Conservation (phyloP, 2,113 vertebrate genomes). For the Antidorcas marsupialis region DNA sequence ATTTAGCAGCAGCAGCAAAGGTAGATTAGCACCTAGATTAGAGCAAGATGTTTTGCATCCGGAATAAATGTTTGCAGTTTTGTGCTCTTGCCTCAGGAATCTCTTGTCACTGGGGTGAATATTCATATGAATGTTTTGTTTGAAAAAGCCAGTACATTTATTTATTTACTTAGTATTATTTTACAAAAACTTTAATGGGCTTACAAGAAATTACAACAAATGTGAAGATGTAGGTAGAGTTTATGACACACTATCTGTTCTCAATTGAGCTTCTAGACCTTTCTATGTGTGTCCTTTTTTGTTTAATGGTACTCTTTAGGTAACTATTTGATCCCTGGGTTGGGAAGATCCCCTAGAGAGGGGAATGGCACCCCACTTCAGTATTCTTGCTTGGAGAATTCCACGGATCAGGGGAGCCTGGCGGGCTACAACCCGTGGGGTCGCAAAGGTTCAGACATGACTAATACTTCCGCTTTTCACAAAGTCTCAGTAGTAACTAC, state of each 20-base stretch:
- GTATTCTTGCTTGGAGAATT: neutral
- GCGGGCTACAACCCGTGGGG: rapidly evolving
- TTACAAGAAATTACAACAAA: neutral
- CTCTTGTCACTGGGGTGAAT: neutral
- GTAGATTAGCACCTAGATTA: neutral
- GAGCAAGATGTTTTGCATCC: neutral
- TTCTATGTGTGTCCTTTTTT: neutral
- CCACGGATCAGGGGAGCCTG: neutral
- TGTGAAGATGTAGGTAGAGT: neutral
- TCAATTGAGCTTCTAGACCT: neutral
- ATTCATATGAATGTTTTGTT: neutral
- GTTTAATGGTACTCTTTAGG: neutral
- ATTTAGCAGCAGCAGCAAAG: no score
- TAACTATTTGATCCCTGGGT: neutral
- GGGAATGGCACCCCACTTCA: neutral
- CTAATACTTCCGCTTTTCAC: neutral
- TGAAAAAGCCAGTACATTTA: neutral
- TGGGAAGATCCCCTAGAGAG: neutral
- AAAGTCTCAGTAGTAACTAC: neutral
- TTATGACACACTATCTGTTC: neutral
- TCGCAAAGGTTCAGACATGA: neutral
- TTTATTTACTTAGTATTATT: neutral
- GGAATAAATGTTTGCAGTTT: neutral
- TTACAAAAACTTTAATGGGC: neutral
- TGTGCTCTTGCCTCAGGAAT: neutral